phyloP scores from a whole-genome alignment of 1,140 invertebrate genomes.

The Pseudoatta argentina region DNA sequence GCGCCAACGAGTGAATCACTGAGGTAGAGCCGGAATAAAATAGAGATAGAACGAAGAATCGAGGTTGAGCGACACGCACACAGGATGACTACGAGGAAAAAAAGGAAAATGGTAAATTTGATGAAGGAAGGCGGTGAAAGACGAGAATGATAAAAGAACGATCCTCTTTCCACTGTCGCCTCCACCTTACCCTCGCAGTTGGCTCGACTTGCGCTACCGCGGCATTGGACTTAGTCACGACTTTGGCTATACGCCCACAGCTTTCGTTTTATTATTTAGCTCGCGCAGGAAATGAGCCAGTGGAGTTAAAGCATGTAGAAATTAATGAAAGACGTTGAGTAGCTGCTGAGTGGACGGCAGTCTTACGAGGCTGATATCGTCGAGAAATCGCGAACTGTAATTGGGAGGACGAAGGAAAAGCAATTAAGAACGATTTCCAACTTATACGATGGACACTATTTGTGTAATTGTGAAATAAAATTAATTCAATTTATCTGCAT shows the following conservation, averaged over 20 bases:
- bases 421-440: slow-evolving; percentile 30
- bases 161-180: neutral
- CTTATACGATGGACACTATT: neutral
- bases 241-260: slow-evolving; percentile 62
- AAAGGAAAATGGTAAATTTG: slow-evolving; percentile 51
- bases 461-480: slow-evolving; percentile 5
- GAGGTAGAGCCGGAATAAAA: slow-evolving; percentile 28
- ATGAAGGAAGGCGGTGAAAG: slow-evolving; percentile 3
- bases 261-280: slow-evolving; percentile 76
- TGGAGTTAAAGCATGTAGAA: slow-evolving; percentile 73
- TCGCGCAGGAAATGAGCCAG: slow-evolving; percentile 45
- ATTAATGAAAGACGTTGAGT: slow-evolving; percentile 71
- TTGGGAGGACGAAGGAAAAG: neutral
- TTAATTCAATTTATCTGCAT: neutral
- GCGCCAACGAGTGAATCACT: slow-evolving; percentile 65
- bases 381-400: slow-evolving; percentile 18
- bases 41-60: slow-evolving; percentile 9
- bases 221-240: slow-evolving; percentile 61
- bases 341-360: slow-evolving; percentile 18
- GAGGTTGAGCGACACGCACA: neutral
- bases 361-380: neutral
- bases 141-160: slow-evolving; percentile 45
- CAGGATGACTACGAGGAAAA: slow-evolving; percentile 61
- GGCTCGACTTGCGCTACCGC: slow-evolving; percentile 25
- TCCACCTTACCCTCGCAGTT: slow-evolving; percentile 16